Base-by-base conservation (phyloP, 2,888 invertebrate species). In the Stenchaetothrips biformis region DNA sequence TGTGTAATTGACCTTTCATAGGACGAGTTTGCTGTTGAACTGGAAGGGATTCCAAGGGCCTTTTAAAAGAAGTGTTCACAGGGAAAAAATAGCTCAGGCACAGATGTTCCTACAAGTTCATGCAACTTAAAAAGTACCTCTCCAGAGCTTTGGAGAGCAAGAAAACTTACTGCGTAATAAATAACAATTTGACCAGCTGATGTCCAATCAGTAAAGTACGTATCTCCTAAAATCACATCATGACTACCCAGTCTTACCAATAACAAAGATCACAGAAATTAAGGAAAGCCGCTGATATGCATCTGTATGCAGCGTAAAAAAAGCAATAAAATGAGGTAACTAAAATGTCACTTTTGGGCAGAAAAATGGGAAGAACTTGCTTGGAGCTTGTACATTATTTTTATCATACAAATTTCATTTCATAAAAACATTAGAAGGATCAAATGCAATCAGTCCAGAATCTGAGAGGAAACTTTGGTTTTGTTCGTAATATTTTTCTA, bases 141-240 rank as follows among this genome's bases (percentile, higher is more conserved):
- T 37, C 37, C 37, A 37, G 37, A 37, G 37, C 37, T 37, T 37
- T 37, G 37, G 37, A 37, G 37, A 59, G 59, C 59, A 59, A 2
- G 9, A 18, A 59, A 37, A 13, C 59, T 18, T 59, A 59, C 13
- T 16, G 59, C 59, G 16, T 59, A 13, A 59, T 59, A 18, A 13
- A 59, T 18, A 59, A 59, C 53, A 53, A 18, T 53, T 53, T 53
- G 53, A 16, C 9, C 16, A 53, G 53, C 9, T 53, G 13, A 53
- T 37, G 37, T 74, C 67, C 67, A 21, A 74, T 74, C 67, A 25
- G 67, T 74, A 74, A 74, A 74, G 67, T 74, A 74, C 21, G 67
- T 74, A 74, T 21, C 67, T 74, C 67, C 25, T 74, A 74, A 74
- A 74, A 74, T 74, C 67, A 74, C 67, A 74, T 74, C 67, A 74